These are phyloP conservation scores for Rhinolophus ferrumequinum DNA, from an alignment of 2,113 vertebrate species.

Conservation along the genomic window DNA sequence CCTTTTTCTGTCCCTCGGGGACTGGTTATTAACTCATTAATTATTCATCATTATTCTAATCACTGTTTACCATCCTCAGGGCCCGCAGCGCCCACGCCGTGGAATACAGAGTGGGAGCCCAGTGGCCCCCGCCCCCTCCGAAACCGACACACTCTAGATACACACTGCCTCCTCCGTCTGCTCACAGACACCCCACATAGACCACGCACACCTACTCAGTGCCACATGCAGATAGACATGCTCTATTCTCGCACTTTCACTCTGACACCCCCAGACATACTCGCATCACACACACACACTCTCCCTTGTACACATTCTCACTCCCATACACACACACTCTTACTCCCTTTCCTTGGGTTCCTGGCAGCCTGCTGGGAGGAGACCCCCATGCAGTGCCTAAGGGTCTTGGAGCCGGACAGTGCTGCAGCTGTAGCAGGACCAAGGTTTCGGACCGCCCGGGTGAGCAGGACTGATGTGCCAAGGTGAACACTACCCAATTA, in stretches of 20 bases:
- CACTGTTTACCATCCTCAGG: conserved; percentile 81
- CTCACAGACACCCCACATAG: background rate
- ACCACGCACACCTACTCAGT: background rate
- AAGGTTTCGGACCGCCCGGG: background rate
- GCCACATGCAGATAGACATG: background rate
- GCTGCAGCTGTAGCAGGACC: background rate
- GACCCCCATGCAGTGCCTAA: background rate
- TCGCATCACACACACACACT: background rate
- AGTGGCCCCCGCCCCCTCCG: background rate
- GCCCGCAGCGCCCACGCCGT: conserved; percentile 38
- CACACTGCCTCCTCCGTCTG: background rate
- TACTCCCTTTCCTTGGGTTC: background rate
- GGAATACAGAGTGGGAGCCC: conserved; percentile 72
- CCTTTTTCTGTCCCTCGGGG: conserved; percentile 58
- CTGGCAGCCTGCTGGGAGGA: background rate
- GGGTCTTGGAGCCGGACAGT: background rate
- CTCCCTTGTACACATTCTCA: background rate
- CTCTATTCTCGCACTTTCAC: background rate
- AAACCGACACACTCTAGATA: background rate
- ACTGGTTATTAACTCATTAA: conserved; percentile 83
- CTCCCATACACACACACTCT: background rate
- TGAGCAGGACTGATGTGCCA: background rate
- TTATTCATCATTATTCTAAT: conserved; percentile 84
- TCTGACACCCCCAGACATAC: background rate
- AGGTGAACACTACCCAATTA: background rate